phyloP scores from a whole-genome alignment of 2,797 vertebrate species.

The Ispidina lecontei region DNA sequence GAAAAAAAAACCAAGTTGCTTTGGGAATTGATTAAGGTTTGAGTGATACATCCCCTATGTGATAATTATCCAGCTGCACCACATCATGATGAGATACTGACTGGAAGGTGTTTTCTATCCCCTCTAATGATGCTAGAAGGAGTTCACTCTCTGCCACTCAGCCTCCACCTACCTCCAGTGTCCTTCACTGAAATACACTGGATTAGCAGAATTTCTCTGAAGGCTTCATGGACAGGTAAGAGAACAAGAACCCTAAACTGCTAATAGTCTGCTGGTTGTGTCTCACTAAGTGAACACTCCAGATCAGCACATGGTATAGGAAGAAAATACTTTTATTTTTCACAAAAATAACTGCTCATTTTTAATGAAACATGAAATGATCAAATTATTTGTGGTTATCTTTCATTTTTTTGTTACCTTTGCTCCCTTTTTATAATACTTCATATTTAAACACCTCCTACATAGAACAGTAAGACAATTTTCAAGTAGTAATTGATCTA shows the following conservation, averaged over 20 bases:
- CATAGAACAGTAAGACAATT: not conserved
- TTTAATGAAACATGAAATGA: not conserved
- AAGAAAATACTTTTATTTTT: not conserved
- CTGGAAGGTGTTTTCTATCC: not conserved
- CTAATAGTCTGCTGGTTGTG: not conserved
- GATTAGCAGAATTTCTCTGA: not conserved
- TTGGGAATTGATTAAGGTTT: not conserved
- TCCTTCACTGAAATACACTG: not conserved
- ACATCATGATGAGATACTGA: not conserved
- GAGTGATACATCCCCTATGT: not conserved
- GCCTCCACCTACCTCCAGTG: accelerated
- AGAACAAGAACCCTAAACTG: not conserved
- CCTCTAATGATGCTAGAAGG: accelerated
- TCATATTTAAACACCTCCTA: not conserved
- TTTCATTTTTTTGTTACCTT: not conserved
- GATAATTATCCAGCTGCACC: not conserved
- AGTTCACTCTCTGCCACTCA: not conserved
- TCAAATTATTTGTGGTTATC: not conserved
- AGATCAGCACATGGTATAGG: not conserved
- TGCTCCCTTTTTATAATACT: not conserved
- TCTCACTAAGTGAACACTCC: not conserved
- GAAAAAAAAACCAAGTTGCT: not conserved
- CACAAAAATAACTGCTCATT: accelerated
- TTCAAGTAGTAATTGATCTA: not conserved
- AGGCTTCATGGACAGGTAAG: accelerated